Percentiles rank a stretch among this genome's conserved stretches.
These are phyloP conservation scores for Epistrophe eligans DNA, from an alignment of 2,888 invertebrate species.

Conservation along the genomic window DNA sequence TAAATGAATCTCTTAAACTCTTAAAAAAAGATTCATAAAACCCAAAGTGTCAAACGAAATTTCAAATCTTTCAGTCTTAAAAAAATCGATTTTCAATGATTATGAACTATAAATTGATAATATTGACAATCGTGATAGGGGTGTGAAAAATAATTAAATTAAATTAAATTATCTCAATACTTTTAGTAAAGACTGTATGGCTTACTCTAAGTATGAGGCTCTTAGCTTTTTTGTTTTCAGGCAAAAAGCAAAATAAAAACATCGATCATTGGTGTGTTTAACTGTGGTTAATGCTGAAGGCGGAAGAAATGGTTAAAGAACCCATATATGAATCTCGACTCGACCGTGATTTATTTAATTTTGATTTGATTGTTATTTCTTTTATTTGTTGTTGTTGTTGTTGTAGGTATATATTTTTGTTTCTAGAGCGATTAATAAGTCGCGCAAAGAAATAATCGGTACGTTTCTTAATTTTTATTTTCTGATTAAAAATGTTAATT, in stretches of 20 bases:
- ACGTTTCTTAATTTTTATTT: constrained; percentile 34
- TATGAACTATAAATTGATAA: too few relatives aligned
- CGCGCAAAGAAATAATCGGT: constrained; percentile 4
- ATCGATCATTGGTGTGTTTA: constrained; percentile 70
- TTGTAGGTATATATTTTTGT: background rate
- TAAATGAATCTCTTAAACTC: too few relatives aligned
- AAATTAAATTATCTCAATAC: background rate
- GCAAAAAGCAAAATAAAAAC: constrained; percentile 40
- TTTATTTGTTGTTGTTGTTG: constrained; percentile 19
- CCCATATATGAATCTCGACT: constrained; percentile 54
- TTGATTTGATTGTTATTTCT: constrained; percentile 60
- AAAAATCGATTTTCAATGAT: too few relatives aligned
- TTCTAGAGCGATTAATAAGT: constrained; percentile 49
- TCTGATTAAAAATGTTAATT: constrained; percentile 76
- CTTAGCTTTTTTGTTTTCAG: constrained; percentile 13
- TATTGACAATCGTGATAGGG: too few relatives aligned
- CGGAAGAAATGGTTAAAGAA: constrained; percentile 36
- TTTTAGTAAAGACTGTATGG: background rate
- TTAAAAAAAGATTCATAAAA: too few relatives aligned
- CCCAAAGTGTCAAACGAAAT: too few relatives aligned
- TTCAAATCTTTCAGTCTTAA: too few relatives aligned
- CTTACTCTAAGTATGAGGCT: background rate
- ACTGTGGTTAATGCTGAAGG: constrained; percentile 66
- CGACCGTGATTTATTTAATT: constrained; percentile 64
- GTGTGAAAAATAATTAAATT: too few relatives aligned